A percentile compares a stretch with the other conserved stretches of the same genome.
phyloP scores from a whole-genome alignment of 2,797 vertebrate genomes.

The Nothura maculosa region DNA sequence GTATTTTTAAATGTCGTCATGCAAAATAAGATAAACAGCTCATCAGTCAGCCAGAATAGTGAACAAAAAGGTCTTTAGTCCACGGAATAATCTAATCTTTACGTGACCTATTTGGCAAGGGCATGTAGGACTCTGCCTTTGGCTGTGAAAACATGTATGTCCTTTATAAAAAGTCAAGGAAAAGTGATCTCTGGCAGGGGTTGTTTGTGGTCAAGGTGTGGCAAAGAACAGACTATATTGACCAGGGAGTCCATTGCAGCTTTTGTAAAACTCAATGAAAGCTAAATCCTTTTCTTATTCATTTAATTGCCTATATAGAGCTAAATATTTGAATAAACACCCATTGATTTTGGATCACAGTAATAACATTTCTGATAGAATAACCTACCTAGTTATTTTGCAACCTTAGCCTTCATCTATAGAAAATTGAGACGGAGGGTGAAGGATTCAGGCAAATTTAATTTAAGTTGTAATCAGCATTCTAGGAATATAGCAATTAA shows the following conservation, averaged over 20 bases:
- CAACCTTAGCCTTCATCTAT: background rate
- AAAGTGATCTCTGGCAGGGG: background rate
- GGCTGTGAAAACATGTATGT: background rate
- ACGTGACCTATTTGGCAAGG: background rate
- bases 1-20: constrained; percentile 5
- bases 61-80: constrained; percentile 60
- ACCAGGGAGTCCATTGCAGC: rapidly evolving
- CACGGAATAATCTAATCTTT: constrained; percentile 23
- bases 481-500: background rate
- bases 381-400: background rate
- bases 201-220: background rate
- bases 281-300: background rate
- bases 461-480: background rate
- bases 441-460: background rate
- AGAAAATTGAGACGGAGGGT: background rate
- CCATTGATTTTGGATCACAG: background rate
- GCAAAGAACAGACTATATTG: background rate
- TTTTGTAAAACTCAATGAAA: background rate
- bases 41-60: constrained; percentile 42
- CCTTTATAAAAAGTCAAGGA: constrained; percentile 11
- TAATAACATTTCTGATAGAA: background rate
- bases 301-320: background rate
- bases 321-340: background rate
- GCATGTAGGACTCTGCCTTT: background rate
- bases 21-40: constrained; percentile 13